Evolutionary conservation across 2,113 vertebrate genomes (phyloP), one percentile per base, ranked within the genome.

Genomic region (Sapayoa aenigma): DNA sequence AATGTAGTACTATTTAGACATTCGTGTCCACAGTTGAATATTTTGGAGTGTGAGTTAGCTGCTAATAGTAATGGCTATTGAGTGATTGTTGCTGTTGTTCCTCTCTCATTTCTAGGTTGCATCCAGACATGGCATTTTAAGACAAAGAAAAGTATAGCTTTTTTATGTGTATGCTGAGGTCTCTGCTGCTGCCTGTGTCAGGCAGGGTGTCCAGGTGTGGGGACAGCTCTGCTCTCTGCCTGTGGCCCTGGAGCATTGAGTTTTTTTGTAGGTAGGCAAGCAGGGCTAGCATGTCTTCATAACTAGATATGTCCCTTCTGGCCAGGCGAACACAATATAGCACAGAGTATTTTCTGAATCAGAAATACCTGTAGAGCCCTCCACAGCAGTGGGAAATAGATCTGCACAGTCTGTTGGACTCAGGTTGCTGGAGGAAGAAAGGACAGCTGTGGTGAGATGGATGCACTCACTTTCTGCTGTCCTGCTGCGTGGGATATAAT

Each of bases 351-450:
- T 86, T 90, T 86, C 59, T 56, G 65, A 30, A 22, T 92, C 1
- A 5, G 83, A 87, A 90, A 53, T 82, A 88, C 83, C 79, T 90
- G 28, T 25, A 52, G 52, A 75, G 68, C 25, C 47, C 50, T 96
- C 66, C 73, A 20, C 52, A 37, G 46, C 25, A 60, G 69, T 84
- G 60, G 89, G 72, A 93, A 87, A 90, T 90, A 80, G 87, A 87
- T 76, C 76, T 95, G 76, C 81, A 87, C 89, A 96, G 73, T 88
- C 90, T 75, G 90, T 42, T 95, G 94, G 83, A 11, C 41, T 89
- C 68, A 5, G 88, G 84, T 89, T 87, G 88, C 96, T 96, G 95
- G 88, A 92, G 90, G 95, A 96, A 53, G 93, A 93, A 90, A 84
- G 76, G 83, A 69, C 79, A 80, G 82, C 47, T 78, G 87, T 77